Conservation (phyloP, 2,113 vertebrate genomes). For the Chloebia gouldiae region DNA sequence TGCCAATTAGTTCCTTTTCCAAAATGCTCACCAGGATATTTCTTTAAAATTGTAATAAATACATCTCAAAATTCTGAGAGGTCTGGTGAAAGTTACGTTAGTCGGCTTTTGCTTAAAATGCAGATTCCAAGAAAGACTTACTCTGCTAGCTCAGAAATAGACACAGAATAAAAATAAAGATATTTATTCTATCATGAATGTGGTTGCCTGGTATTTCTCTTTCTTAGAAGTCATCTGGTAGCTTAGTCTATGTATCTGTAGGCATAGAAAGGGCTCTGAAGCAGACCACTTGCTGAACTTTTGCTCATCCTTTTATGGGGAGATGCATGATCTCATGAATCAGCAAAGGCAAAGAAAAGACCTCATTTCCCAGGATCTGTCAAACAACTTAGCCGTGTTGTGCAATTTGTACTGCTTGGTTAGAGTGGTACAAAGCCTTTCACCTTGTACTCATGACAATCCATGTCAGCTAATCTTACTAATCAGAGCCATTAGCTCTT, state of each 20-base stretch:
- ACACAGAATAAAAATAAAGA: conserved; percentile 41
- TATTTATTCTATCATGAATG: conserved; percentile 40
- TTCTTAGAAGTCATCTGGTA: conserved; percentile 51
- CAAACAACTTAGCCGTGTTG: not conserved
- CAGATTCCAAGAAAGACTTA: conserved; percentile 36
- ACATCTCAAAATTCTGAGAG: conserved; percentile 51
- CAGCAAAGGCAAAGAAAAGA: not conserved
- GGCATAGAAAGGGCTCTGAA: not conserved
- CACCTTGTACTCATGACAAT: not conserved
- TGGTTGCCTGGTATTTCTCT: conserved; percentile 50
- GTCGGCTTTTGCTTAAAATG: conserved; percentile 62
- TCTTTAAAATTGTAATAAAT: conserved; percentile 65
- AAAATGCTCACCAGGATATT: conserved; percentile 48
- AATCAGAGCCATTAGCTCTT: not conserved
- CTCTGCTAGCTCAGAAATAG: conserved; percentile 45
- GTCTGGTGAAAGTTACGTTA: conserved; percentile 39
- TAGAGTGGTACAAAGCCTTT: not conserved
- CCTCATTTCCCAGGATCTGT: not conserved
- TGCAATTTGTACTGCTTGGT: not conserved
- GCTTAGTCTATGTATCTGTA: conserved; percentile 25
- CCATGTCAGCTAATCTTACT: not conserved
- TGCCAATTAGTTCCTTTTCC: conserved; percentile 52
- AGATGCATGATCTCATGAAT: not conserved
- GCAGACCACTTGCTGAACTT: not conserved
- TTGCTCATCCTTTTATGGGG: not conserved